Evolutionary conservation across 2,888 invertebrate genomes (phyloP).

Genomic region (Bugula neritina): DNA sequence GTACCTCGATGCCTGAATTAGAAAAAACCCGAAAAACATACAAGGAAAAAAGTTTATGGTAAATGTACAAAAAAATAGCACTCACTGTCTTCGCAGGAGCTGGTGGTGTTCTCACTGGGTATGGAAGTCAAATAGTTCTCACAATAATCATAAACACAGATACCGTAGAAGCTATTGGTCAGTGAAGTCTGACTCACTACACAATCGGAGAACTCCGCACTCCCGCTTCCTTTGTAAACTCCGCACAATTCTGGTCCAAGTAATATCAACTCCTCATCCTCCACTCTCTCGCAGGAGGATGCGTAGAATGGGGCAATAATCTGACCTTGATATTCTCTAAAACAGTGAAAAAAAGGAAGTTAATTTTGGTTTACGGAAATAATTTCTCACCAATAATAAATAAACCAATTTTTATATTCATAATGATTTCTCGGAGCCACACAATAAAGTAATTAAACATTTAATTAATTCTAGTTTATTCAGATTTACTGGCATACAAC

Average conservation of each 20-base stretch:
- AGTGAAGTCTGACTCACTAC: neutral
- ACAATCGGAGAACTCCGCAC: neutral
- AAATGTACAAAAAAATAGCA: too few species aligned
- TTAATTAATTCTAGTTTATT: too few species aligned
- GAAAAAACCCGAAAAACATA: too few species aligned
- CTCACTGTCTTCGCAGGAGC: slow-evolving; percentile 9
- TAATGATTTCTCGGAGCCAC: too few species aligned
- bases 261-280: neutral
- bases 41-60: too few species aligned
- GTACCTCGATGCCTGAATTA: too few species aligned
- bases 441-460: too few species aligned
- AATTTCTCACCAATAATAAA: too few species aligned
- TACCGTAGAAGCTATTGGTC: neutral
- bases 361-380: too few species aligned
- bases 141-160: slow-evolving; percentile 16
- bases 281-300: neutral
- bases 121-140: slow-evolving; percentile 6
- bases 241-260: neutral
- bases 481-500: too few species aligned
- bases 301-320: neutral
- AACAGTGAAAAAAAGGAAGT: neutral
- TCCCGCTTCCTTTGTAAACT: neutral
- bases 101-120: neutral
- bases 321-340: neutral
- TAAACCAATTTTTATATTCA: too few species aligned